Evolutionary conservation across 2,888 invertebrate genomes (phyloP), one percentile per base, ranked within the genome.

Genomic region (Leptogaster cylindrica): DNA sequence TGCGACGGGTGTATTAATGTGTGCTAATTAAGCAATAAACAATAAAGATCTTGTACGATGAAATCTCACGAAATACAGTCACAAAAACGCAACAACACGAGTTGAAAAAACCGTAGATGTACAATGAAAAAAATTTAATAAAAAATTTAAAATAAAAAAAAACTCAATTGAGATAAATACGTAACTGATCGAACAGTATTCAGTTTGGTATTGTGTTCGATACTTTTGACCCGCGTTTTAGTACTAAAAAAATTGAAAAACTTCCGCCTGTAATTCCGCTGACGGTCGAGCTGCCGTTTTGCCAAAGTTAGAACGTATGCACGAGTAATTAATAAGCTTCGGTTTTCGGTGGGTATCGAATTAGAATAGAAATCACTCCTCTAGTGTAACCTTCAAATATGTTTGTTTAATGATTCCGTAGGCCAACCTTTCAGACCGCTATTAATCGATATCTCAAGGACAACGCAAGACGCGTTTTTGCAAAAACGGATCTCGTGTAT

Each of bases 361-460:
- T 10, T 3, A 4, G 41, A 41, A n/a, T 33, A 52, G 52, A 52
- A 52, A 52, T 33, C 20, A 3, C 36, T 36, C 55, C 14, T 33
- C 55, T 36, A 23, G 25, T 18, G n/a, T 39, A 23, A 18, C 55
- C 55, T 55, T 55, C 55, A 8, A 23, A 8, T 14, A 14, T n/a
- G 4, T 55, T 23, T n/a, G 25, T 0, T 3, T 8, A 8, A 46
- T 20, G 2, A 18, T 25, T 33, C 12, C 44, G 7, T 28, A 18
- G n/a, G n/a, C n/a, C n/a, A 55, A 33, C 10, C 7, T 12, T 6
- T 2, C 6, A 39, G 36, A 55, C 55, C 25, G 55, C 39, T 55
- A 55, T 55, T 55, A 55, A 55, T 55, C 55, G 55, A 55, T 39
- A 55, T 16, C 36, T 55, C 55, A 55, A n/a, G 55, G 55, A 18